These are phyloP conservation scores for Gandaritis pyraliata DNA, from an alignment of 2,888 invertebrate species.

Conservation along the genomic window DNA sequence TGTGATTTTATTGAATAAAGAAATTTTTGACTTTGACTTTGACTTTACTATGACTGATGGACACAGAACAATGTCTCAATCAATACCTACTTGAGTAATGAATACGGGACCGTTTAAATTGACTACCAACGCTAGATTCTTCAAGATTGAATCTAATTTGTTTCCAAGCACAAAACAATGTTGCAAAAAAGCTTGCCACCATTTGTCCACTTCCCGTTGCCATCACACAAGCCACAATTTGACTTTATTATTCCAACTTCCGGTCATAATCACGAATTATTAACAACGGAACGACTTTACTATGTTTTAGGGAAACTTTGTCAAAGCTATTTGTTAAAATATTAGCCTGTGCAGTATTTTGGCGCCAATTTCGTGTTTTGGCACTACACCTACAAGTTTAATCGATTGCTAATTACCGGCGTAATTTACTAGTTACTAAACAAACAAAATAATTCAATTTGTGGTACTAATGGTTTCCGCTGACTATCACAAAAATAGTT, in stretches of 20 bases:
- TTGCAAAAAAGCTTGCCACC: slow-evolving; percentile 4
- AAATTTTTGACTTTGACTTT: too few relatives aligned
- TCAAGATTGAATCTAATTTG: too few relatives aligned
- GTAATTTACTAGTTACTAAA: slow-evolving; percentile 24
- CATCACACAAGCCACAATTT: slow-evolving; percentile 16
- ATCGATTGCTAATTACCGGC: slow-evolving; percentile 27
- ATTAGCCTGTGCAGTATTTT: slow-evolving; percentile 28
- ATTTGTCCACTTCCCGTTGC: slow-evolving; percentile 22
- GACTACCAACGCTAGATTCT: too few relatives aligned
- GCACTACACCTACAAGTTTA: slow-evolving; percentile 25
- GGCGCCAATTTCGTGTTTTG: slow-evolving; percentile 31
- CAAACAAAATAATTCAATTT: neutral
- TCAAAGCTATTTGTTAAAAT: slow-evolving; percentile 31
- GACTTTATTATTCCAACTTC: slow-evolving; percentile 21
- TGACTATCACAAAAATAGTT: too few relatives aligned
- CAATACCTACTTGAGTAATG: too few relatives aligned
- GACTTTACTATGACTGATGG: too few relatives aligned
- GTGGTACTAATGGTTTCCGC: neutral
- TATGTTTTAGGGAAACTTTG: slow-evolving; percentile 26
- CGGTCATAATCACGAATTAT: slow-evolving; percentile 21
- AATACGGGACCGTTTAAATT: too few relatives aligned
- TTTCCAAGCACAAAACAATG: slow-evolving; percentile 1
- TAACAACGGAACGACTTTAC: slow-evolving; percentile 6
- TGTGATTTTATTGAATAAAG: too few relatives aligned
- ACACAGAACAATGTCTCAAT: too few relatives aligned